Percentiles rank a stretch among this genome's conserved stretches.
These are phyloP conservation scores for Alloscopus bannaensis DNA, from an alignment of 2,888 invertebrate genomes.

Conservation along the genomic window DNA sequence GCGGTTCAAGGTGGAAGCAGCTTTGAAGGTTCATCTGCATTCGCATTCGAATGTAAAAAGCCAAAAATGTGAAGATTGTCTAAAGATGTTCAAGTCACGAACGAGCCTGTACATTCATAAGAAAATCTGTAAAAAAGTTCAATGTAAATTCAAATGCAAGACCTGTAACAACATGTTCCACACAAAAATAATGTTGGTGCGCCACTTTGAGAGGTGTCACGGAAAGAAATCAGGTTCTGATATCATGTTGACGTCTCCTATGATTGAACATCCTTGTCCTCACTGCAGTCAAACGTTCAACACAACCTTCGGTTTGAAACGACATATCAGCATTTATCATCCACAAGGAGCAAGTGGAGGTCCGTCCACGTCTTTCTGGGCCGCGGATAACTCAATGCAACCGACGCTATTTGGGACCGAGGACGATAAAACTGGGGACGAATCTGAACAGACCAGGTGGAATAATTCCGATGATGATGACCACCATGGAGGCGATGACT, in stretches of 20 bases:
- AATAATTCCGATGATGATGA: slow-evolving; percentile 1
- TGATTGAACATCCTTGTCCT: slow-evolving; percentile 39
- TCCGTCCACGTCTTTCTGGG: too few relatives aligned
- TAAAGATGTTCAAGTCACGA: slow-evolving; percentile 32
- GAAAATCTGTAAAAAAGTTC: slow-evolving; percentile 43
- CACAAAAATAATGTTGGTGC: slow-evolving; percentile 18
- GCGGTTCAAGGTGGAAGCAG: slow-evolving; percentile 1
- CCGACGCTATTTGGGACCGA: too few relatives aligned
- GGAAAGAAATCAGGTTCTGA: not conserved
- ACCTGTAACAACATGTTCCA: slow-evolving; percentile 40
- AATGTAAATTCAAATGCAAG: slow-evolving; percentile 45
- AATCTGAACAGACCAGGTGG: slow-evolving; percentile 7
- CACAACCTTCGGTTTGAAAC: slow-evolving; percentile 40
- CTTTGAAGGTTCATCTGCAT: not conserved
- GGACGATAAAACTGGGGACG: too few relatives aligned
- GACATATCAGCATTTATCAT: slow-evolving; percentile 31
- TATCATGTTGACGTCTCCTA: not conserved
- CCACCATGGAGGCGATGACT: slow-evolving; percentile 10
- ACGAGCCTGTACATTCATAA: not conserved
- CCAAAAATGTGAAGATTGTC: slow-evolving; percentile 43
- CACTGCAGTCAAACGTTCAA: slow-evolving; percentile 51
- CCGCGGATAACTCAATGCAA: too few relatives aligned
- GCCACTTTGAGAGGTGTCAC: slow-evolving; percentile 30
- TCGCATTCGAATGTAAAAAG: slow-evolving; percentile 1
- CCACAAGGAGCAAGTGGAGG: slow-evolving; percentile 12